These are phyloP conservation scores for Salticus scenicus DNA, from an alignment of 2,888 invertebrate genomes.

Conservation along the genomic window DNA sequence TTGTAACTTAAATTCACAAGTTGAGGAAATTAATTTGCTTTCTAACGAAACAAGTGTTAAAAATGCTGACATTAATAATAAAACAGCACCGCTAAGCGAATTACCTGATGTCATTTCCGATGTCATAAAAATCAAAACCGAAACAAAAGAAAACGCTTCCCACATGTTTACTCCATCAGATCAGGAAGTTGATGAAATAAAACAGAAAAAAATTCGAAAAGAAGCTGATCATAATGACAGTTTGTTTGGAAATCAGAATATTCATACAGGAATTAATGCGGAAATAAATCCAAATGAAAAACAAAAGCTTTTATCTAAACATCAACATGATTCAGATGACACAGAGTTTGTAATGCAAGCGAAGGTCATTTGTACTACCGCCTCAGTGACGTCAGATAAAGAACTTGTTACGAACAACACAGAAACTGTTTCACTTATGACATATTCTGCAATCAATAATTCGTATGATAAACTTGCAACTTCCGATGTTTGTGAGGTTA, in stretches of 20 bases:
- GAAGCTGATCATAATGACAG: no score
- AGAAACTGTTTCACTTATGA: neutral
- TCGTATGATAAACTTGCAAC: neutral
- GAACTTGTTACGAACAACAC: neutral
- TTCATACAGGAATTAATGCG: neutral
- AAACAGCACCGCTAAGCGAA: neutral
- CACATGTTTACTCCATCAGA: no score
- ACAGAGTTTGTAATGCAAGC: slow-evolving; percentile 11
- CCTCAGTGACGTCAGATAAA: neutral
- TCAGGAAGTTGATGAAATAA: neutral
- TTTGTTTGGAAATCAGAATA: neutral
- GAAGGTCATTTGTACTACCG: slow-evolving; percentile 60
- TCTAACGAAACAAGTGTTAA: neutral
- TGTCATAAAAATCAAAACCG: neutral
- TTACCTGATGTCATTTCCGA: neutral
- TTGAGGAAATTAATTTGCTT: neutral
- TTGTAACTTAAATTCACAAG: slow-evolving; percentile 39
- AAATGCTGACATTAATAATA: neutral
- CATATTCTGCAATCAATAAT: neutral
- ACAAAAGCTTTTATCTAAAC: neutral
- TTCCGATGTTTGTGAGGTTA: neutral
- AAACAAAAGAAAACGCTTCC: neutral
- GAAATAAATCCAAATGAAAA: neutral
- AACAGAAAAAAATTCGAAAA: neutral
- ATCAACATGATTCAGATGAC: neutral